A percentile compares a stretch with the other conserved stretches of the same genome.
Evolutionary conservation across 92 coral and sea anemone genomes (phyloP).

Genomic region (Zoanthus solanderi): DNA sequence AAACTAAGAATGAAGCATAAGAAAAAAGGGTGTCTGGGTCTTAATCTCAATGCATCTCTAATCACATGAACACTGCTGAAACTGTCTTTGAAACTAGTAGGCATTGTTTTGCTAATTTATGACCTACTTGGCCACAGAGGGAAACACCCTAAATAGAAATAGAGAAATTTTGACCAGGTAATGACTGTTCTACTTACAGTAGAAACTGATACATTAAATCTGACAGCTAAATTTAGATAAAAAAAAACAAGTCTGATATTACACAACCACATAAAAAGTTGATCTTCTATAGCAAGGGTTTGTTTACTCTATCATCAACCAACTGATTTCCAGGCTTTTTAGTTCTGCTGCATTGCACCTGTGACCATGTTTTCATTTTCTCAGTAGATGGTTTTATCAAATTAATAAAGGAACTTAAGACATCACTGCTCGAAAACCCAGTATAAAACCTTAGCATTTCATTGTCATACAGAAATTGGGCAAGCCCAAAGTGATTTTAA

Average conservation of each 20-base stretch:
- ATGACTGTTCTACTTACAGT: constrained; percentile 27
- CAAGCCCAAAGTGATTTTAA: not conserved
- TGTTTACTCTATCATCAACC: not conserved
- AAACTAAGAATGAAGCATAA: constrained; percentile 7
- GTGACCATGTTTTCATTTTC: constrained; percentile 21
- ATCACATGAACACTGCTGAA: constrained; percentile 1
- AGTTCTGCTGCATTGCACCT: constrained; percentile 4
- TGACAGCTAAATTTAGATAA: constrained; percentile 6
- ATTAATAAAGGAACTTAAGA: constrained; percentile 1
- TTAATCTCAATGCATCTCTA: constrained; percentile 23
- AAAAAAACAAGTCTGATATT: not conserved
- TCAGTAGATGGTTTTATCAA: constrained; percentile 1
- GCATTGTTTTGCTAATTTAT: not conserved
- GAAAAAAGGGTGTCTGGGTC: constrained; percentile 12
- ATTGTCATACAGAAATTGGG: not conserved
- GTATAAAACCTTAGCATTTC: not conserved
- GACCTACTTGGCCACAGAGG: constrained; percentile 1
- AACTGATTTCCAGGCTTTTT: not conserved
- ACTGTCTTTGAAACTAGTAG: constrained; percentile 13
- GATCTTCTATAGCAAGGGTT: constrained; percentile 13
- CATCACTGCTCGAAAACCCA: constrained; percentile 10
- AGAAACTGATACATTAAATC: constrained; percentile 22
- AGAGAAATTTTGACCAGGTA: not conserved
- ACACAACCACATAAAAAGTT: constrained; percentile 23
- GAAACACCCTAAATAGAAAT: not conserved